These are phyloP conservation scores for Neodiprion lecontei DNA, from an alignment of 1,140 invertebrate genomes.

Conservation along the genomic window DNA sequence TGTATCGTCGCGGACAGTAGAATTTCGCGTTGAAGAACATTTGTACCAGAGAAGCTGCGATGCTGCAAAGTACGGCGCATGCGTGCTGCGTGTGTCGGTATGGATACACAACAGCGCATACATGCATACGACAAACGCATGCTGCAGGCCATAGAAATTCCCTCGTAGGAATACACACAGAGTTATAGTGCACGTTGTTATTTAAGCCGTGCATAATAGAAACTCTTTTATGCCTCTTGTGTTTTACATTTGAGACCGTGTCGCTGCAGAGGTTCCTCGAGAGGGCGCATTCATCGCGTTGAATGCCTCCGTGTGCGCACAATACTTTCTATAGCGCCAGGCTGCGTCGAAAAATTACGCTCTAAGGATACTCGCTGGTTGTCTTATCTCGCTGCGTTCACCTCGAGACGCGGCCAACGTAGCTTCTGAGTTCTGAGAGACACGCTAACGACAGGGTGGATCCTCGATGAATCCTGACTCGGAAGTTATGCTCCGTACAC, in stretches of 20 bases:
- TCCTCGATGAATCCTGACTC: too few species aligned
- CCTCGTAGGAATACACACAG: neutral
- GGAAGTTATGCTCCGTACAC: too few species aligned
- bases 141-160: neutral
- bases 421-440: neutral
- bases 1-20: too few species aligned
- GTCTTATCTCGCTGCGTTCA: neutral
- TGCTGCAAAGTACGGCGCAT: too few species aligned
- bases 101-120: too few species aligned
- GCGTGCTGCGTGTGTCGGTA: too few species aligned
- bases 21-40: too few species aligned
- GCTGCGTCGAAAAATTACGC: constrained; percentile 1
- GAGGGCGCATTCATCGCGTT: constrained; percentile 55
- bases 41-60: too few species aligned
- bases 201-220: constrained; percentile 60
- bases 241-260: constrained; percentile 58
- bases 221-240: constrained; percentile 60
- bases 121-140: too few species aligned
- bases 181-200: constrained; percentile 44
- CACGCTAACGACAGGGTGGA: too few species aligned
- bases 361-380: neutral
- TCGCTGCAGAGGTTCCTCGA: constrained; percentile 36
- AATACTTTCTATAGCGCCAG: constrained; percentile 51
- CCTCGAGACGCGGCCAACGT: neutral
- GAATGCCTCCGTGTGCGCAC: constrained; percentile 50